Evolutionary conservation across 1,140 invertebrate genomes (phyloP), one percentile per base, ranked within the genome.

Genomic region (Zaprionus davidi): DNA sequence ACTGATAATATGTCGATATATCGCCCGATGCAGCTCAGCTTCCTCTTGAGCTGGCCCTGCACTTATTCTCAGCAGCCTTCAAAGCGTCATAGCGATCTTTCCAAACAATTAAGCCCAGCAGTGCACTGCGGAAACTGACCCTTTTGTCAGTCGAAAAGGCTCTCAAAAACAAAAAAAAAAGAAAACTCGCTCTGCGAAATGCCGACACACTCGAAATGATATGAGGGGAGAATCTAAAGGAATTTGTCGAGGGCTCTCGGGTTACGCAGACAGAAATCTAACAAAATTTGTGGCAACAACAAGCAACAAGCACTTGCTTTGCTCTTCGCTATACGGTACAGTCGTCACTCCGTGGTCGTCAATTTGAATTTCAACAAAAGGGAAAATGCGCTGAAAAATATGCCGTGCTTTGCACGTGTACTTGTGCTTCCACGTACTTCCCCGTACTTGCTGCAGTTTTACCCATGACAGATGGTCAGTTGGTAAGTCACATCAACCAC

Each of bases 391-490:
- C 31, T 75, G 65, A 70, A 76, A 76, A 78, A 78, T 76, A 78
- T 78, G 72, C 72, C 72, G 62, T 71, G 67, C 46, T 75, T 78
- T 76, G 66, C 65, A 53, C 38, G 17, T 60, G 55, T 56, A 41
- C 65, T 46, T 60, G 24, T 41, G 13, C 59, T 46, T 17, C 15
- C 67, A 56, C n/a, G 53, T 26, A 46, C 65, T 46, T 17, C 15
- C 67, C 64, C 22, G 38, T 26, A 46, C 24, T 58, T 41, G 28
- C 38, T 49, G 63, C 63, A 20, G 36, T 75, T 79, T 66, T 70
- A 79, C 77, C 66, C 82, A 82, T 78, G 82, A 86, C 82, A 86
- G 82, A 86, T 86, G 82, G 82, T 86, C 82, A 86, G 82, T 86
- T 86, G 82, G 76, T 76, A 86, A 86, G 82, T 82, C 82, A 85